Conservation (phyloP, 2,113 vertebrate genomes). For the Polypterus senegalus region DNA sequence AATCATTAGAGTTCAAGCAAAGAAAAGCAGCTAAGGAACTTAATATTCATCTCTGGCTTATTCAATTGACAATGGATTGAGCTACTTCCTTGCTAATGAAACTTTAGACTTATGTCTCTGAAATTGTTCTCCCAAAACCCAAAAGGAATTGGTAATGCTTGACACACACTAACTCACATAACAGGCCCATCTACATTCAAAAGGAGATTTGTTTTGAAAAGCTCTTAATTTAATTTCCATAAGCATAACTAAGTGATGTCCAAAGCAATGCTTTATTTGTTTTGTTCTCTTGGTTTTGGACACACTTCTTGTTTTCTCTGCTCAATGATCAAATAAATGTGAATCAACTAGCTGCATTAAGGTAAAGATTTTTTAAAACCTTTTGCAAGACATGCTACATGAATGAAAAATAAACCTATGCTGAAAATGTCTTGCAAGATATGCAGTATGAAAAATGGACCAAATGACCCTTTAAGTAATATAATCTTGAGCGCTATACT, state of each 20-base stretch:
- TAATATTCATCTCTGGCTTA: background rate
- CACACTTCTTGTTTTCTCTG: constrained; percentile 44
- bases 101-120: background rate
- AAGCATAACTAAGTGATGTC: constrained; percentile 11
- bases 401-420: too few relatives aligned
- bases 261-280: constrained; percentile 31
- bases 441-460: too few relatives aligned
- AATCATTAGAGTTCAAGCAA: too few relatives aligned
- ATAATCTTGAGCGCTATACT: too few relatives aligned
- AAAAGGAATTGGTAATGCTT: background rate
- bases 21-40: background rate
- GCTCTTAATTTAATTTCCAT: background rate
- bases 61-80: background rate
- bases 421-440: too few relatives aligned
- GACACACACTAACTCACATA: background rate
- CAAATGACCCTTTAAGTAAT: too few relatives aligned
- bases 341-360: too few relatives aligned
- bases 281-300: constrained; percentile 10
- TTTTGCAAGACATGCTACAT: too few relatives aligned
- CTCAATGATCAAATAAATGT: constrained; percentile 8
- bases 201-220: background rate
- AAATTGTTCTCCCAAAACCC: background rate
- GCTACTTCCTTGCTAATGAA: background rate
- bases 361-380: too few relatives aligned
- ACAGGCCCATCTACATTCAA: background rate